A percentile compares a stretch with the other conserved stretches of the same genome.
These are phyloP conservation scores for Crepidodera aurea DNA, from an alignment of 2,888 invertebrate species.

Conservation along the genomic window DNA sequence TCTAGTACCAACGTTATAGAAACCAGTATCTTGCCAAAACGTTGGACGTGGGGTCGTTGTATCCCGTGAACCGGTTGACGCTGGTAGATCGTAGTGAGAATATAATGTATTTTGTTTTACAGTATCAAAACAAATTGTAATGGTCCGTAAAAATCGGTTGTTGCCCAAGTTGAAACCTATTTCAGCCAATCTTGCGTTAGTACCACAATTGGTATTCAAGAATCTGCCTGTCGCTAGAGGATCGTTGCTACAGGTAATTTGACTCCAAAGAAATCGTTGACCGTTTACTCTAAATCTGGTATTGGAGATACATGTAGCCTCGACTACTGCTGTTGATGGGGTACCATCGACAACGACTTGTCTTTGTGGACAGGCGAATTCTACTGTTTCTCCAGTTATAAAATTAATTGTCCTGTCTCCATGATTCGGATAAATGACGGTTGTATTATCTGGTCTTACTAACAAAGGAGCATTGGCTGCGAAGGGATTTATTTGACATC, in stretches of 20 bases:
- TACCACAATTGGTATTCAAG: conserved; percentile 61
- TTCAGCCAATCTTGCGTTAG: conserved; percentile 62
- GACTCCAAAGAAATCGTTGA: conserved; percentile 54
- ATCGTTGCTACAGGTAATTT: conserved; percentile 61
- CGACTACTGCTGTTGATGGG: conserved; percentile 25
- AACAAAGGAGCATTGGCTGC: conserved; percentile 29
- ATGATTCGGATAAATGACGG: conserved; percentile 35
- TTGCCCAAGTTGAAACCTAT: conserved; percentile 64
- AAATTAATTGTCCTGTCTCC: conserved; percentile 30
- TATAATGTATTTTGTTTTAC: conserved; percentile 64
- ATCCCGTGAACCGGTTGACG: conserved; percentile 63
- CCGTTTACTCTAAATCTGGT: conserved; percentile 43
- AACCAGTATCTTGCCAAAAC: conserved; percentile 60
- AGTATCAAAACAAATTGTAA: conserved; percentile 66
- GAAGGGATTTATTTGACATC: conserved; percentile 36
- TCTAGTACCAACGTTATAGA: conserved; percentile 59
- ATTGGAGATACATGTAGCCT: conserved; percentile 48
- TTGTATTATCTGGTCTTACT: conserved; percentile 19
- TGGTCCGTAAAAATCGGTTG: conserved; percentile 62
- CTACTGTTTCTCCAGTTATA: conserved; percentile 28
- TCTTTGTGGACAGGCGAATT: conserved; percentile 42
- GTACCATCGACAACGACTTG: conserved; percentile 36
- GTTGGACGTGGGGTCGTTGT: conserved; percentile 62
- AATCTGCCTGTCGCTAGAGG: conserved; percentile 58
- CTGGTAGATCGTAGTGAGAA: conserved; percentile 63